phyloP scores from a whole-genome alignment of 2,888 invertebrate species.

The Emesis russula region DNA sequence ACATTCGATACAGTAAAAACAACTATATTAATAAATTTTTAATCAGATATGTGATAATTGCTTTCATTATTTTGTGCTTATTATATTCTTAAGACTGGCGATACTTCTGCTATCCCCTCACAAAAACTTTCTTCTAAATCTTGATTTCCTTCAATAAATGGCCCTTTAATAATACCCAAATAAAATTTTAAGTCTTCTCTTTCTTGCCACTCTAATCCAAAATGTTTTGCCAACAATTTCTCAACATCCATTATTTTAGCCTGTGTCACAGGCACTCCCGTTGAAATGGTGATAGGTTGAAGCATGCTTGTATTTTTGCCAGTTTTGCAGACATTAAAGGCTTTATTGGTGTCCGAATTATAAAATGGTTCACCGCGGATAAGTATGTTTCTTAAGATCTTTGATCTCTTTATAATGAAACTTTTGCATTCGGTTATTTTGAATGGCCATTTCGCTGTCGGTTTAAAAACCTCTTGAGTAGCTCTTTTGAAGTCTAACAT shows the following conservation, averaged over 20 bases:
- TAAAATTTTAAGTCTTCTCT: conserved; percentile 78
- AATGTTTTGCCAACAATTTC: conserved; percentile 78
- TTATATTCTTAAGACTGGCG: conserved; percentile 64
- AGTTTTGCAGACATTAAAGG: conserved; percentile 71
- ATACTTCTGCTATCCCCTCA: conserved; percentile 59
- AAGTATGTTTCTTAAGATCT: conserved; percentile 64
- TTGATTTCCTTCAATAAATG: conserved; percentile 62
- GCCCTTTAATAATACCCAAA: conserved; percentile 35
- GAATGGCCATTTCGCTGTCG: conserved; percentile 76
- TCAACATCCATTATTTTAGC: conserved; percentile 77
- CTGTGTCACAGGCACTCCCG: conserved; percentile 22
- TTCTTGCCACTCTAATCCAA: conserved; percentile 75
- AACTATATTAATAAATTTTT: background rate
- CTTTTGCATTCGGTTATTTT: conserved; percentile 78
- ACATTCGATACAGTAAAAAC: background rate
- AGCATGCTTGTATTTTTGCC: conserved; percentile 76
- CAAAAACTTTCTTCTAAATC: conserved; percentile 57
- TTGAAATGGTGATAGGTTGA: conserved; percentile 62
- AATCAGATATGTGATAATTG: background rate
- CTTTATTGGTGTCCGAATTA: conserved; percentile 68
- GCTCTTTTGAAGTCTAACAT: conserved; percentile 26
- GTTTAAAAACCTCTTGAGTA: conserved; percentile 67
- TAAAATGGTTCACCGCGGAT: conserved; percentile 69
- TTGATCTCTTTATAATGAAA: conserved; percentile 78
- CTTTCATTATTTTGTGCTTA: conserved; percentile 18